phyloP scores from a whole-genome alignment of 2,888 invertebrate genomes.

The Chrysolina oricalcia region DNA sequence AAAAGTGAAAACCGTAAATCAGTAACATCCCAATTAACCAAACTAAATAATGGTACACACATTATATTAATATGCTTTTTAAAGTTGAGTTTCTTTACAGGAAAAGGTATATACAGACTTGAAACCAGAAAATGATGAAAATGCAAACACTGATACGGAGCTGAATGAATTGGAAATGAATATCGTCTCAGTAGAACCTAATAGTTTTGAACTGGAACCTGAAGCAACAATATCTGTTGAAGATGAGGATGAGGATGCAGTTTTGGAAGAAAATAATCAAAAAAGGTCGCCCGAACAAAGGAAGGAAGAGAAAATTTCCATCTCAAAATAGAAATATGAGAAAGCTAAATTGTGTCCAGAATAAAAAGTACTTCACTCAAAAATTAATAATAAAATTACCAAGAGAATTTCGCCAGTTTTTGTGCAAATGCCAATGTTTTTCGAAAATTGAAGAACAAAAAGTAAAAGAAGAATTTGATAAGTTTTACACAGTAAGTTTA shows the following conservation, averaged over 20 bases:
- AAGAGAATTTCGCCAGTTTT: constrained; percentile 12
- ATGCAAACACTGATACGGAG: constrained; percentile 20
- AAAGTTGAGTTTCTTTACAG: constrained; percentile 16
- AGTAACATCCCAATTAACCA: constrained; percentile 1
- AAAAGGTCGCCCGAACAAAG: constrained; percentile 29
- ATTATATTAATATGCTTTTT: constrained; percentile 19
- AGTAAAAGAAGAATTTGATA: constrained; percentile 14
- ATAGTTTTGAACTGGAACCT: constrained; percentile 15
- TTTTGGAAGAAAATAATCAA: constrained; percentile 17
- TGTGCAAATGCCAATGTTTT: constrained; percentile 12
- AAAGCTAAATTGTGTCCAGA: constrained; percentile 14
- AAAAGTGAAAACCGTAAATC: constrained; percentile 14
- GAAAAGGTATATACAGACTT: constrained; percentile 21
- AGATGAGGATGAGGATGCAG: constrained; percentile 15
- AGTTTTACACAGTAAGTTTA: constrained; percentile 10
- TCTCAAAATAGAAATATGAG: constrained; percentile 16
- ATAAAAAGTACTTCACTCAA: constrained; percentile 16
- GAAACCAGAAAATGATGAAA: constrained; percentile 12
- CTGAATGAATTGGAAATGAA: constrained; percentile 5
- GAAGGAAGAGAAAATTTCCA: constrained; percentile 24
- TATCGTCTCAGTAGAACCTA: constrained; percentile 16
- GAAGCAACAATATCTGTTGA: constrained; percentile 16
- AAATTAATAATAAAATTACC: constrained; percentile 7
- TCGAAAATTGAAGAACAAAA: constrained; percentile 14
- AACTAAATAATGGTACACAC: constrained; percentile 5